phyloP scores from a whole-genome alignment of 37 sponge, comb jelly and placozoan genomes.

The Tethya wilhelma region DNA sequence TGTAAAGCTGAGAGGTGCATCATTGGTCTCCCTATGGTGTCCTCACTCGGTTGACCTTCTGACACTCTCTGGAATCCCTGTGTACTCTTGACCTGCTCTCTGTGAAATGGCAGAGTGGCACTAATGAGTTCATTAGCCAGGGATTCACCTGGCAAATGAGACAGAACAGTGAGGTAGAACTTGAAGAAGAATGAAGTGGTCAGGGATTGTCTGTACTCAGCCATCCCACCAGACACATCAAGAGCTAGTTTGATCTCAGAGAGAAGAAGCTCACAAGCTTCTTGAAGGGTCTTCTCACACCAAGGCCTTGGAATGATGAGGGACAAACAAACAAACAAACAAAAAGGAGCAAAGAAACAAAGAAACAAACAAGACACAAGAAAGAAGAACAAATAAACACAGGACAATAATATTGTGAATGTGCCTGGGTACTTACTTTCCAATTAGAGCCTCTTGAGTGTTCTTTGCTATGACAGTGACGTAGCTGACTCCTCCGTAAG shows the following conservation, averaged over 20 bases:
- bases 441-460: constrained; percentile 56
- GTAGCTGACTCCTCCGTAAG: constrained; percentile 81
- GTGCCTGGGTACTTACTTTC: constrained; percentile 67
- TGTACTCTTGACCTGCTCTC: constrained; percentile 10
- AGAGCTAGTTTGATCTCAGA: constrained; percentile 63
- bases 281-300: constrained; percentile 41
- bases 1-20: constrained; percentile 78
- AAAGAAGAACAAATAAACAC: no score
- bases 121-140: constrained; percentile 1
- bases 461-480: constrained; percentile 56
- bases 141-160: background rate
- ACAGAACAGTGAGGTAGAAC: constrained; percentile 75
- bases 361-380: no score
- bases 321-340: no score
- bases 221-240: constrained; percentile 86
- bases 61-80: constrained; percentile 71
- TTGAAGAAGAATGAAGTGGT: constrained; percentile 89
- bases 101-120: constrained; percentile 23
- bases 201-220: constrained; percentile 76
- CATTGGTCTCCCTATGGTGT: constrained; percentile 76
- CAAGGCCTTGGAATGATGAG: constrained; percentile 68
- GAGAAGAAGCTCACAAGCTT: constrained; percentile 39
- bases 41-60: constrained; percentile 22
- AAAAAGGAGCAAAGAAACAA: no score
- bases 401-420: no score